A percentile compares a stretch with the other conserved stretches of the same genome.
These are phyloP conservation scores for Pipistrellus nathusii DNA, from an alignment of 2,797 vertebrate genomes.

Conservation along the genomic window DNA sequence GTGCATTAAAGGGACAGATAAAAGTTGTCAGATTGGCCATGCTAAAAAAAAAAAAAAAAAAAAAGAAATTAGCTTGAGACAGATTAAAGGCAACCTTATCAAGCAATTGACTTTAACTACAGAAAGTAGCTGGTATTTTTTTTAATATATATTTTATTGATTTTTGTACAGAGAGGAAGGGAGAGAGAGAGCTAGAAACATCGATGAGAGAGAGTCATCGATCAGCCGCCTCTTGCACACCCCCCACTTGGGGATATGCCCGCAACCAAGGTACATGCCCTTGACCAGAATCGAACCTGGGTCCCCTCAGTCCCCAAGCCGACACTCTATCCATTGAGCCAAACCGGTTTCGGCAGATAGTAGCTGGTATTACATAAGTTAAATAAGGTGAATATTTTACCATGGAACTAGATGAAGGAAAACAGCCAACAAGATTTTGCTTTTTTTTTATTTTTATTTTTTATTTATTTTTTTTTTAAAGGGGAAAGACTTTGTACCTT, in stretches of 20 bases:
- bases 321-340: too few relatives aligned
- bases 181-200: too few relatives aligned
- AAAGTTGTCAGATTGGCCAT: conserved; percentile 66
- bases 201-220: too few relatives aligned
- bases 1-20: conserved; percentile 76
- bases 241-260: too few relatives aligned
- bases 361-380: neutral
- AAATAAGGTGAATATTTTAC: conserved; percentile 44
- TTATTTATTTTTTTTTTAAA: neutral
- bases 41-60: neutral
- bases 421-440: neutral
- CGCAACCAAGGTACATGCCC: too few relatives aligned
- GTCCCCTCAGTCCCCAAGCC: too few relatives aligned
- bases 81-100: conserved; percentile 58
- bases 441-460: neutral
- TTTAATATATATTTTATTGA: too few relatives aligned
- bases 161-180: too few relatives aligned
- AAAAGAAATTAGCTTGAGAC: conserved; percentile 38
- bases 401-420: neutral
- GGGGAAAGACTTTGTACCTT: neutral
- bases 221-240: too few relatives aligned
- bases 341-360: too few relatives aligned
- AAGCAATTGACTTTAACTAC: conserved; percentile 49
- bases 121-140: neutral
- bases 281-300: too few relatives aligned